These are phyloP conservation scores for Manis crassicaudata DNA, from an alignment of 2,797 vertebrate species.

Conservation along the genomic window DNA sequence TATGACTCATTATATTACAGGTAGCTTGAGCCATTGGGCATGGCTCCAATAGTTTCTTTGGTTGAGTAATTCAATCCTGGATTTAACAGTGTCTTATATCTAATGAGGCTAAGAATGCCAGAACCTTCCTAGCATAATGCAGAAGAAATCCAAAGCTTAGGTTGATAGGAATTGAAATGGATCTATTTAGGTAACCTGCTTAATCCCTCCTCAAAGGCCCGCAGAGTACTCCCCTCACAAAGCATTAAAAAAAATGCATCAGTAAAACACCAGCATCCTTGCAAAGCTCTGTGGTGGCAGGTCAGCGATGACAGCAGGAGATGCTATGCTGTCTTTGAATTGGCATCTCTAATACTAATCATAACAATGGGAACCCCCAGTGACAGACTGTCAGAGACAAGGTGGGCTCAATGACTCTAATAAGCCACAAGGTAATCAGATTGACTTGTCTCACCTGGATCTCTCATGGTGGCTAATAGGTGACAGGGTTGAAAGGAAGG, in stretches of 20 bases:
- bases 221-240: neutral
- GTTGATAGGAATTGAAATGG: neutral
- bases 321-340: neutral
- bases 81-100: neutral
- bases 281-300: neutral
- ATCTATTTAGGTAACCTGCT: neutral
- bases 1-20: no score
- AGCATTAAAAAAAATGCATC: neutral
- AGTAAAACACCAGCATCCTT: neutral
- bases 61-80: constrained; percentile 30
- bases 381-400: neutral
- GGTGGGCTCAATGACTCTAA: neutral
- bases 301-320: neutral
- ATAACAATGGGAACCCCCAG: neutral
- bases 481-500: neutral
- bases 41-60: neutral
- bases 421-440: neutral
- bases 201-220: neutral
- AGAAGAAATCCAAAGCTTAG: neutral
- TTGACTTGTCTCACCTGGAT: neutral
- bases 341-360: neutral
- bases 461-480: neutral
- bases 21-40: neutral
- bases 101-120: neutral
- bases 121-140: neutral